A percentile compares a stretch with the other conserved stretches of the same genome.
Conservation (phyloP, 2,113 vertebrate species). For the Cygnus atratus region DNA sequence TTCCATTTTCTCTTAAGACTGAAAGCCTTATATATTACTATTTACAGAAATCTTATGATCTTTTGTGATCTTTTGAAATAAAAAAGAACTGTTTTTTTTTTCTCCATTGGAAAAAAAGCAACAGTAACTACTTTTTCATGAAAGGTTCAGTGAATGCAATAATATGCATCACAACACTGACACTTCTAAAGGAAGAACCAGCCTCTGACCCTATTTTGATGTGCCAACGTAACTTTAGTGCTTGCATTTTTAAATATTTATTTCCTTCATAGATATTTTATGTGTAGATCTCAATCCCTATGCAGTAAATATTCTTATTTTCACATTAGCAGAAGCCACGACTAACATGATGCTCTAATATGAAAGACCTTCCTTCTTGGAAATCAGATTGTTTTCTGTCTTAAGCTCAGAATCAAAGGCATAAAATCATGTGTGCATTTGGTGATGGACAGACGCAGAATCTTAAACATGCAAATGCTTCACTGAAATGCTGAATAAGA, state of each 20-base stretch:
- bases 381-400: not conserved
- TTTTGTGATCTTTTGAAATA: slow-evolving; percentile 62
- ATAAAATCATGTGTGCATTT: not conserved
- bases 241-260: slow-evolving; percentile 78
- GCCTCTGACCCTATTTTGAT: slow-evolving; percentile 73
- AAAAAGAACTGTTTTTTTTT: slow-evolving; percentile 16
- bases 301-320: slow-evolving; percentile 64
- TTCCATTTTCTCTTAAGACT: not conserved
- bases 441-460: not conserved
- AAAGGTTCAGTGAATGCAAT: slow-evolving; percentile 41
- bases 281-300: slow-evolving; percentile 57
- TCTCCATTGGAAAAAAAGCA: slow-evolving; percentile 31
- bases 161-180: slow-evolving; percentile 38
- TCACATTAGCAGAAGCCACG: slow-evolving; percentile 63
- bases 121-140: slow-evolving; percentile 47
- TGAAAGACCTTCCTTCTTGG: not conserved
- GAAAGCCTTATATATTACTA: not conserved
- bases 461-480: not conserved
- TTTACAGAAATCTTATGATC: slow-evolving; percentile 52
- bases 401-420: not conserved
- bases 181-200: slow-evolving; percentile 57
- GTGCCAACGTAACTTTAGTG: slow-evolving; percentile 55
- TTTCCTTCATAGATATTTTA: slow-evolving; percentile 78
- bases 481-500: not conserved
- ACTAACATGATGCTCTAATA: slow-evolving; percentile 52